Percentiles rank a stretch among this genome's conserved stretches.
These are phyloP conservation scores for Beaufortia kweichowensis DNA, from an alignment of 2,113 vertebrate genomes.

Conservation along the genomic window DNA sequence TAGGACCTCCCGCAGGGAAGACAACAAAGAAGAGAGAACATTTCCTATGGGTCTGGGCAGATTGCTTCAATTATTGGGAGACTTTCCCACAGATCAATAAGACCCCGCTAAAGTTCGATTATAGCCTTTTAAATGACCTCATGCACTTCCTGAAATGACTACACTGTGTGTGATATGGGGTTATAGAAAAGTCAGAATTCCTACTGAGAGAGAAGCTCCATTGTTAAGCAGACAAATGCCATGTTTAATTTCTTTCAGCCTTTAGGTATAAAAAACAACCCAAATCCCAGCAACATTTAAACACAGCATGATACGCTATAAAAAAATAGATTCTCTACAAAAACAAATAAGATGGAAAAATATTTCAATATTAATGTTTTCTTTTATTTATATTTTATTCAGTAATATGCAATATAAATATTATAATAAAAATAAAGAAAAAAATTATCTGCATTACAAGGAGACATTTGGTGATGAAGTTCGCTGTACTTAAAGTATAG, in stretches of 20 bases:
- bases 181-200: constrained; percentile 15
- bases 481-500: no score
- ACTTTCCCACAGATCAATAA: constrained; percentile 15
- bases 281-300: not conserved
- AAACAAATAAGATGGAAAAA: no score
- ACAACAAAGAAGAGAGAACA: not conserved
- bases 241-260: constrained; percentile 18
- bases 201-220: not conserved
- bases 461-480: no score
- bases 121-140: constrained; percentile 8
- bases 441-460: no score
- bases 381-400: no score
- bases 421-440: constrained; percentile 9
- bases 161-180: not conserved
- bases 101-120: constrained; percentile 29
- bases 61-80: constrained; percentile 5
- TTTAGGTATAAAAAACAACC: no score
- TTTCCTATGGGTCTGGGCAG: not conserved
- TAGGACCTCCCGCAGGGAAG: not conserved
- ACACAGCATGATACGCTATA: not conserved
- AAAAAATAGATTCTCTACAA: constrained; percentile 15
- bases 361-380: no score
- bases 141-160: not conserved
- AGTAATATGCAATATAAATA: not conserved
- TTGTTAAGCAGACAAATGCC: constrained; percentile 14